Percentiles rank a stretch among this genome's conserved stretches.
Conservation (phyloP, 1,140 invertebrate genomes). For the Scaptomyza montana region DNA sequence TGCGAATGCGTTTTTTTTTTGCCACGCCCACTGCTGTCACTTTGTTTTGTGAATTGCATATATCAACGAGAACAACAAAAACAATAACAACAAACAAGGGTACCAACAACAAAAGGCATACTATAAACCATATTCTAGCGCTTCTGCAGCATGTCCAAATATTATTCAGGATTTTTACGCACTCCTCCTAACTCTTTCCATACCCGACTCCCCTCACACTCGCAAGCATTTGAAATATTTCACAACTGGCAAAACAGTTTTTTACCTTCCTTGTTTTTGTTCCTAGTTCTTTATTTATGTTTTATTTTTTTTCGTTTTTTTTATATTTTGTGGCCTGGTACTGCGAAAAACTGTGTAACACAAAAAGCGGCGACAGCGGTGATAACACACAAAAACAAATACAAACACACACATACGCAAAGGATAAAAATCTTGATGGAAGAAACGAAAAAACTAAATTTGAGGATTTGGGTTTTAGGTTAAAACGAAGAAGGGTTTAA, state of each 20-base stretch:
- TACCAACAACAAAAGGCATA: slow-evolving; percentile 1
- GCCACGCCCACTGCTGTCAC: slow-evolving; percentile 14
- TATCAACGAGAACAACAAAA: slow-evolving; percentile 27
- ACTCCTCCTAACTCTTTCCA: slow-evolving; percentile 2
- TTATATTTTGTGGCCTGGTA: not conserved
- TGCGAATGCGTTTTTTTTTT: slow-evolving; percentile 22
- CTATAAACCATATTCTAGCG: slow-evolving; percentile 23
- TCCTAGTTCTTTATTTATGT: slow-evolving; percentile 6
- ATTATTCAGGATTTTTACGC: slow-evolving; percentile 57
- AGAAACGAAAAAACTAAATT: not conserved
- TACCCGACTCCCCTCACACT: not conserved
- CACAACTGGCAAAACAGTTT: slow-evolving; percentile 50
- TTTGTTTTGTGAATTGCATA: slow-evolving; percentile 20
- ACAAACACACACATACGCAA: slow-evolving; percentile 1
- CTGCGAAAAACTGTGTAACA: slow-evolving; percentile 42
- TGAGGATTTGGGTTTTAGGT: slow-evolving; percentile 20
- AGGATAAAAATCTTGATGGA: not conserved
- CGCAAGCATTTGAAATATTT: slow-evolving; percentile 20
- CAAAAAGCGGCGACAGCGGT: slow-evolving; percentile 71
- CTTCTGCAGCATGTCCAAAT: slow-evolving; percentile 48
- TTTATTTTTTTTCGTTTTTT: slow-evolving; percentile 2
- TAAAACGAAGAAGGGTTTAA: slow-evolving; percentile 7
- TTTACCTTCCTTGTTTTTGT: slow-evolving; percentile 10
- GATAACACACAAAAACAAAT: slow-evolving; percentile 60
- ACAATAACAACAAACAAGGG: slow-evolving; percentile 6